phyloP scores from a whole-genome alignment of 2,113 vertebrate species.

The Ploceus nigricollis region DNA sequence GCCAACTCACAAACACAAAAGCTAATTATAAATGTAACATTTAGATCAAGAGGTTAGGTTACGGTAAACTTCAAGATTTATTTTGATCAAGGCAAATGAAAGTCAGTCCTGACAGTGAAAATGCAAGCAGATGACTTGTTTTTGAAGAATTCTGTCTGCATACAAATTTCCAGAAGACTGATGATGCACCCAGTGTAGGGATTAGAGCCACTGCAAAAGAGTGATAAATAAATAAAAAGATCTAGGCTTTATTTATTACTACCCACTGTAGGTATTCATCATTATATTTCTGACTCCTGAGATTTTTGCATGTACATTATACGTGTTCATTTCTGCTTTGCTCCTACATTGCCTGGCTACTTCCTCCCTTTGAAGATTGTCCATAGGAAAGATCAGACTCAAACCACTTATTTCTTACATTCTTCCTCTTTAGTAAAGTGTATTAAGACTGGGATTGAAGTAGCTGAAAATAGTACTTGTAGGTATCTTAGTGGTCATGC shows the following conservation, averaged over 20 bases:
- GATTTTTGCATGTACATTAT: neutral
- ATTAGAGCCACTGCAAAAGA: neutral
- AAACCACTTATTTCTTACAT: neutral
- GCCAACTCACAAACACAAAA: neutral
- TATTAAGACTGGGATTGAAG: neutral
- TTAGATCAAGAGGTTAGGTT: neutral
- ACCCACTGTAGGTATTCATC: neutral
- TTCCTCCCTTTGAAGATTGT: neutral
- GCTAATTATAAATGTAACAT: neutral
- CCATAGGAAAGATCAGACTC: neutral
- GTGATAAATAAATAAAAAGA: neutral
- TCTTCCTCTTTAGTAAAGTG: neutral
- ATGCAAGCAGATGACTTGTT: neutral
- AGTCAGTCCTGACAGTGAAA: neutral
- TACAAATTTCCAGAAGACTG: neutral
- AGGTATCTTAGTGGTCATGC: neutral
- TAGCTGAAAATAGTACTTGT: neutral
- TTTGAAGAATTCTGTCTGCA: neutral
- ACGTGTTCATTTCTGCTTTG: neutral
- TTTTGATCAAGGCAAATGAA: constrained; percentile 7
- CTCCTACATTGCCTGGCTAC: neutral
- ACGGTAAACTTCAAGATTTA: neutral
- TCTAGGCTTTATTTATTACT: neutral
- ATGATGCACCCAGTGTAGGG: neutral
- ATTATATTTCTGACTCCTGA: neutral